Base-by-base conservation (phyloP, 2,113 vertebrate species). In the Cavia porcellus region DNA sequence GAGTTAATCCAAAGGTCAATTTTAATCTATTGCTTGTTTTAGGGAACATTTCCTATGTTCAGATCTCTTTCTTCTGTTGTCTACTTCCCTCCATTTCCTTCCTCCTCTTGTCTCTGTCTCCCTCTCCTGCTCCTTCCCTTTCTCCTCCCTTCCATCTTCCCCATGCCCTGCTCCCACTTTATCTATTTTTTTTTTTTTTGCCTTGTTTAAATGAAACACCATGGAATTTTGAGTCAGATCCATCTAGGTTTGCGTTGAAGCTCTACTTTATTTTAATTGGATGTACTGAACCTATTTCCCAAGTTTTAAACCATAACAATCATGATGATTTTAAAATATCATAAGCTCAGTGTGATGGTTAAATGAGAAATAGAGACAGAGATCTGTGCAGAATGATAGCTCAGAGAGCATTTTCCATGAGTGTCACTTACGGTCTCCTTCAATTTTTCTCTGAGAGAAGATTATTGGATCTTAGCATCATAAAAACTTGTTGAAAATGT, bases 251-350 rank as follows among this genome's bases (percentile, higher is more conserved):
- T 84, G 47, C 86, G 38, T 89, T 52, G 64, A 12, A 62, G 79
- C 42, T 83, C 28, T 47, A 61, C 25, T 66, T 86, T 61, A 91
- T 94, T 90, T 93, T 90, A 91, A 55, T 74, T 62, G 61, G 47
- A 77, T 62, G 4, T 45, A 45, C 57, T 85, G 38, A 75, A 61
- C 15, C 45, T 62, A 0, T 92, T 93, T 92, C 72, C 77, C 83
- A 87, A 38, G 1, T 79, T 91, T 77, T 59, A 92, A 94, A 59
- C 61, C 68, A 10, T 52, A 83, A 45, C n/a, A 28, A 64, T 66
- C 17, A 68, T 30, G 25, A n/a, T 42, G 45, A 79, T 88, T 35
- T 92, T 90, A 80, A 70, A 94, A 82, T 62, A 84, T 45, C 30
- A 70, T 10, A 50, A 19, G 8, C 17, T 85, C 90, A 79, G 15